These are phyloP conservation scores for Donacobius atricapilla DNA, from an alignment of 2,113 vertebrate species.

Conservation along the genomic window DNA sequence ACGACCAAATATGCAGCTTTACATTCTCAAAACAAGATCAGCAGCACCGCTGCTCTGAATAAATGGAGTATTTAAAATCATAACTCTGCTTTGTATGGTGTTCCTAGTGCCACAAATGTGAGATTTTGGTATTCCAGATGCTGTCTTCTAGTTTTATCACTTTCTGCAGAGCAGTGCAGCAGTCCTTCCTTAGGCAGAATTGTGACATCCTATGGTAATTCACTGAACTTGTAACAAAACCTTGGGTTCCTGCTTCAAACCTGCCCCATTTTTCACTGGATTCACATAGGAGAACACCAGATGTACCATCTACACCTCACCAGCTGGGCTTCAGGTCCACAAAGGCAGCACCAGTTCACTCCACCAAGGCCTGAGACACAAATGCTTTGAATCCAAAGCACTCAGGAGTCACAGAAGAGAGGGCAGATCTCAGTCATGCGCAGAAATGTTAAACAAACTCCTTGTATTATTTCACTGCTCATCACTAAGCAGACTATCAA, in stretches of 20 bases:
- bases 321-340: background rate
- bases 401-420: background rate
- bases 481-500: background rate
- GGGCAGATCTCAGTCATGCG: background rate
- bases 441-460: background rate
- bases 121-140: background rate
- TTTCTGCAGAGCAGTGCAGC: background rate
- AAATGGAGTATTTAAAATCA: background rate
- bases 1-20: background rate
- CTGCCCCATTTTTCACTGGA: background rate
- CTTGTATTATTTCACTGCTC: background rate
- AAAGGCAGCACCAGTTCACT: background rate
- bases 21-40: slow-evolving; percentile 15
- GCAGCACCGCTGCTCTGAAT: background rate
- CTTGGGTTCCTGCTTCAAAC: background rate
- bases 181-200: background rate
- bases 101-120: background rate
- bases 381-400: background rate
- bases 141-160: background rate
- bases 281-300: background rate
- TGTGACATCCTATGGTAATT: background rate
- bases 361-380: background rate
- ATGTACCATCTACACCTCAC: background rate
- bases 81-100: background rate
- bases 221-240: background rate